A percentile compares a stretch with the other conserved stretches of the same genome.
These are phyloP conservation scores for Brotula barbata DNA, from an alignment of 2,797 vertebrate genomes.

Conservation along the genomic window DNA sequence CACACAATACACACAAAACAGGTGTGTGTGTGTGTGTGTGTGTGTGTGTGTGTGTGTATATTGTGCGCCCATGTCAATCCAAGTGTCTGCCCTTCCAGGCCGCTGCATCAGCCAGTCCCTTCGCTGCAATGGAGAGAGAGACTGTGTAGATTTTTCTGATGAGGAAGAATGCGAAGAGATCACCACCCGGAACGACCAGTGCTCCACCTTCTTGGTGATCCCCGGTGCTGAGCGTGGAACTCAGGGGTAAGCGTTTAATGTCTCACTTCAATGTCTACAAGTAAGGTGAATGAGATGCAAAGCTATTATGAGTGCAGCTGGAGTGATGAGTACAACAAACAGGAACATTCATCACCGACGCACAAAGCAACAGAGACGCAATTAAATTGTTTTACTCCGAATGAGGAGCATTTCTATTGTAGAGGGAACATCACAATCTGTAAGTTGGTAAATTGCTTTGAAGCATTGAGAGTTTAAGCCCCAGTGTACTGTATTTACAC, in stretches of 20 bases:
- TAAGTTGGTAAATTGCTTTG: neutral
- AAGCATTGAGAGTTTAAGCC: too few species aligned
- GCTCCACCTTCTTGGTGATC: slow-evolving; percentile 77
- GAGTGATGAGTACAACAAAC: neutral
- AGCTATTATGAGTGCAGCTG: neutral
- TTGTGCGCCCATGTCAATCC: neutral
- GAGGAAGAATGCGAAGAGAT: slow-evolving; percentile 79
- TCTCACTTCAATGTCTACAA: neutral
- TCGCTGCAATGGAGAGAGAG: slow-evolving; percentile 85
- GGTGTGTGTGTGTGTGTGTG: neutral
- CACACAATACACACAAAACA: neutral
- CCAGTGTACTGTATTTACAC: neutral
- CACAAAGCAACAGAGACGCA: neutral
- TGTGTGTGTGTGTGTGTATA: neutral
- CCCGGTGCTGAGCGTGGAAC: slow-evolving; percentile 82
- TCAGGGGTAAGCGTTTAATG: slow-evolving; percentile 77
- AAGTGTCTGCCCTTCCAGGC: slow-evolving; percentile 71
- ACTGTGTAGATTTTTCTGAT: slow-evolving; percentile 86
- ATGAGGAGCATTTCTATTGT: neutral
- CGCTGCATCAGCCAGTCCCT: slow-evolving; percentile 87
- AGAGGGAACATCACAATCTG: neutral
- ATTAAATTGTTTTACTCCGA: neutral
- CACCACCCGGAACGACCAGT: slow-evolving; percentile 68
- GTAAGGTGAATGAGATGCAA: neutral
- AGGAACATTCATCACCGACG: too few species aligned